Evolutionary conservation across 2,797 vertebrate species (phyloP).

Genomic region (Phalloptychus januarius): DNA sequence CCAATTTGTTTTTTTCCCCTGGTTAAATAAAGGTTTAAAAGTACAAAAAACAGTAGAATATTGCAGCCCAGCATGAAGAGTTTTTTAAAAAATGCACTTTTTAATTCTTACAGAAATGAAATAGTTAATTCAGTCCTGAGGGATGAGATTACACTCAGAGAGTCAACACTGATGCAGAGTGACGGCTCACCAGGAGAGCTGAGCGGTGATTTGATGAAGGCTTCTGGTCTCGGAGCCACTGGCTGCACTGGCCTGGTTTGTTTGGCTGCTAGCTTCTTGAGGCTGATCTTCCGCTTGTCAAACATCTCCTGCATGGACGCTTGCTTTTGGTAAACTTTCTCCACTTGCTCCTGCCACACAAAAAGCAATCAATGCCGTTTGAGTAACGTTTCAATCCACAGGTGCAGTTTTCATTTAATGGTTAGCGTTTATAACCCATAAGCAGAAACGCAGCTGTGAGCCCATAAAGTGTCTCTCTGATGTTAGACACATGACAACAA

Average conservation of each 20-base stretch:
- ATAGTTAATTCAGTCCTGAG: not conserved
- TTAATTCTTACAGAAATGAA: too few relatives aligned
- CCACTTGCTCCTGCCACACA: slow-evolving; percentile 87
- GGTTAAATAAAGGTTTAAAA: not conserved
- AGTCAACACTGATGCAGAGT: not conserved
- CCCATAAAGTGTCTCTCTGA: not conserved
- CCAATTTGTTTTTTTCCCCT: not conserved
- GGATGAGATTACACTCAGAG: not conserved
- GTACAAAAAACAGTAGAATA: not conserved
- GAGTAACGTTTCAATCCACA: not conserved
- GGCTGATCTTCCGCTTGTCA: slow-evolving; percentile 91
- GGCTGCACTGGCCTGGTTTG: slow-evolving; percentile 96
- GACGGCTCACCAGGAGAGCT: slow-evolving; percentile 84
- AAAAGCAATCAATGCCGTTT: not conserved
- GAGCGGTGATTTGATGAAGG: slow-evolving; percentile 89
- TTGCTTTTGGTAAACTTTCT: slow-evolving; percentile 94
- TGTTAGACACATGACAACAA: not conserved
- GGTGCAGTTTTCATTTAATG: not conserved
- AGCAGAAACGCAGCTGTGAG: not conserved
- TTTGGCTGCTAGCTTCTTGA: slow-evolving; percentile 96
- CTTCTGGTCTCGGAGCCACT: slow-evolving; percentile 95
- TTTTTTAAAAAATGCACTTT: not conserved
- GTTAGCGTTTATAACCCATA: not conserved
- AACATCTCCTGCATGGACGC: slow-evolving; percentile 95
- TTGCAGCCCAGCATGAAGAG: not conserved